phyloP scores from a whole-genome alignment of 2,888 invertebrate genomes.

The Elaeidobius kamerunicus region DNA sequence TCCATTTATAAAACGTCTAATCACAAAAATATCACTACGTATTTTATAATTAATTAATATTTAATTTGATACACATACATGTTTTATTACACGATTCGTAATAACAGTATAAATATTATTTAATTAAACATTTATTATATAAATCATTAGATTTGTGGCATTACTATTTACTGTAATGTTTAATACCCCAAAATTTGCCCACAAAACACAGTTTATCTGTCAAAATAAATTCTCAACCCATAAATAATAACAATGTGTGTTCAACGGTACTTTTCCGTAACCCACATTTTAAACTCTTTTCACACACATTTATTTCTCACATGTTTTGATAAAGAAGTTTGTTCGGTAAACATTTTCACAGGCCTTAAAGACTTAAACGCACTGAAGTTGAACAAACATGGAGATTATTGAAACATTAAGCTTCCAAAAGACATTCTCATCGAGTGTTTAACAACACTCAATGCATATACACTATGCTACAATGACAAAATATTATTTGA shows the following conservation, averaged over 20 bases:
- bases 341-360: constrained; percentile 28
- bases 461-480: constrained; percentile 31
- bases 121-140: no score
- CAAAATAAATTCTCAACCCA: neutral
- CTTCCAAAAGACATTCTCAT: constrained; percentile 22
- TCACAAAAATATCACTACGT: no score
- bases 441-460: constrained; percentile 22
- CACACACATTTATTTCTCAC: constrained; percentile 19
- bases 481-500: constrained; percentile 31
- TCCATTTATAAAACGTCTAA: no score
- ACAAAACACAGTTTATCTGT: no score
- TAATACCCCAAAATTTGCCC: no score
- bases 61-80: no score
- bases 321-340: constrained; percentile 21
- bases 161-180: no score
- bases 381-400: constrained; percentile 22
- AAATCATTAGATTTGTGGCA: no score
- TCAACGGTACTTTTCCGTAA: constrained; percentile 16
- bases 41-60: no score
- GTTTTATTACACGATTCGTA: no score
- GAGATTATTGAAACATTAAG: constrained; percentile 21
- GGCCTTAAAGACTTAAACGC: constrained; percentile 25
- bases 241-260: constrained; percentile 2
- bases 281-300: constrained; percentile 22
- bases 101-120: no score